Base-by-base conservation (phyloP, 2,888 invertebrate genomes). In the Autographa gamma region DNA sequence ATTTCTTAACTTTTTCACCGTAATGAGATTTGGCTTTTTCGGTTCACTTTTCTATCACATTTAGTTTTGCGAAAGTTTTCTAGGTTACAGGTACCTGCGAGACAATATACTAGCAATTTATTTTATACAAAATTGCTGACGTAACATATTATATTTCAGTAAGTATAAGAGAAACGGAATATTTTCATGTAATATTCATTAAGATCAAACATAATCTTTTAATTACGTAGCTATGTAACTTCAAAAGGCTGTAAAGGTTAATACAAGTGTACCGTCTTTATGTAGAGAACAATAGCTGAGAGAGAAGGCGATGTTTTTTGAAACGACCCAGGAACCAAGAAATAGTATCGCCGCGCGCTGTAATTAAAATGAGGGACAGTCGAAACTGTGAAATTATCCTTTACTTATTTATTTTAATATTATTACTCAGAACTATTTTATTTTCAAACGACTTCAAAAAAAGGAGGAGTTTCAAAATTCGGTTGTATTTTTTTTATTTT, bases 151-250 rank as follows among this genome's bases (percentile, higher is more conserved):
- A 5, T 0, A 34, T 34, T 34, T 34, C 34, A 34, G 34, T 34
- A 34, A 6, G 7, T 34, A 34, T 43, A 16, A 41, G 14, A 43
- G 16, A 43, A 43, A 43, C 43, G 43, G 14, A 43, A 43, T 52
- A 52, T 18, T 52, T 18, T 18, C 18, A 52, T 52, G 9, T 18
- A 54, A 54, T 19, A 19, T 54, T 54, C 18, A 54, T 54, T 54
- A 19, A 18, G 54, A 19, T 54, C 54, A 54, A 54, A 54, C 54
- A 18, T 54, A 19, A 54, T 54, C 11, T 54, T 48, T 54, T 54
- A 54, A 54, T 54, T 19, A 54, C 54, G 19, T 19, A 54, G 19
- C 18, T 0, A 19, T 19, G 54, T 19, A 19, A 54, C 19, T 54
- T 54, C 54, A 54, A 48, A 48, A 48, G 48, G 48, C 43, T n/a